Evolutionary conservation across 2,113 vertebrate genomes (phyloP), one percentile per base, ranked within the genome.

Genomic region (Peromyscus maniculatus): DNA sequence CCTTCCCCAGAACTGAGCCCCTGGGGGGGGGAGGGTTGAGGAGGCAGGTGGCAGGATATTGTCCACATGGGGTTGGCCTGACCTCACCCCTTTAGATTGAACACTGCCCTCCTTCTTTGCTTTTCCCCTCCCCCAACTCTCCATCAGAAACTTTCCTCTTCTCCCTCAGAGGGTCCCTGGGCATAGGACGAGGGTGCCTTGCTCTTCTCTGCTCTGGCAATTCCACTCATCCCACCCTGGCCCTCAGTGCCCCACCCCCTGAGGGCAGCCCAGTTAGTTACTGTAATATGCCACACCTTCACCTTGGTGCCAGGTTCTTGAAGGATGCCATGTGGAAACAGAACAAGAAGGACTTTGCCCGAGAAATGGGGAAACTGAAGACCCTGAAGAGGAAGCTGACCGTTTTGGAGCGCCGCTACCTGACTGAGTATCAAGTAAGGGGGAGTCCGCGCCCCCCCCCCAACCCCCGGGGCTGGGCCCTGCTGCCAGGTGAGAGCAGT

Each of bases 311-410:
- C 92, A 98, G 98, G 46, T 98, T 90, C 97, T 97, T 97, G 75
- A 94, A 95, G 46, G 95, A 97, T n/a, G 98, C 97, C 88, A 97
- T 96, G 98, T 98, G 98, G 98, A 98, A 97, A 95, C 72, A 6
- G 6, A 94, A 98, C 66, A 98, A 89, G 92, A 87, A 96, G 13
- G 72, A 96, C 1, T 82, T 95, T 89, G 96, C 97, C 22, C 1
- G 0, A 0, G 89, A 98, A 84, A 87, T 87, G 67, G 1, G 9
- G 16, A 96, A 97, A 67, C 95, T 98, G 96, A 96, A 95, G 24
- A 67, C 28, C 13, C 59, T 98, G 59, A 97, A 96, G 94, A 36
- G 26, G 3, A 87, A 79, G n/a, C 75, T 98, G 33, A 19, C 46
- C 55, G 6, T 39, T 31, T 75, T 24, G 36, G 87, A 97, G 36